phyloP scores from a whole-genome alignment of 1,140 invertebrate genomes.

The Phymorhynchus buccinoides region DNA sequence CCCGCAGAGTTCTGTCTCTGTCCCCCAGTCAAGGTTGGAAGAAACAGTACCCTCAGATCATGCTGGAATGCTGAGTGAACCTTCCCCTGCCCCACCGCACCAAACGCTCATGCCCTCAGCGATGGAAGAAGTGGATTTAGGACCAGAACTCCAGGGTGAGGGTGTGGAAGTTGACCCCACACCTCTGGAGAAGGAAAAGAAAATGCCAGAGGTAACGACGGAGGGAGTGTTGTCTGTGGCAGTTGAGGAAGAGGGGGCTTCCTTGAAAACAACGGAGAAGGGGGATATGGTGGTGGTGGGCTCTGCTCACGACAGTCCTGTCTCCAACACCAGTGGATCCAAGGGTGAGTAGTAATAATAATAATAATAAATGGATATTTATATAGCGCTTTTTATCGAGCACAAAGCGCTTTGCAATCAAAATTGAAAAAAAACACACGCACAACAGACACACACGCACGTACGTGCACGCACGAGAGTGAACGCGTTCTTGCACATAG shows the following conservation, averaged over 20 bases:
- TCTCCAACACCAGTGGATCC: slow-evolving; percentile 57
- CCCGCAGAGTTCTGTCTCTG: neutral
- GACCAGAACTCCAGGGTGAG: neutral
- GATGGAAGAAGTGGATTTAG: too few relatives aligned
- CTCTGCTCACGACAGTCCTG: slow-evolving; percentile 60
- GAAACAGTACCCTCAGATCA: neutral
- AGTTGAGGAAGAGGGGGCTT: slow-evolving; percentile 20
- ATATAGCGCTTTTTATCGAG: too few relatives aligned
- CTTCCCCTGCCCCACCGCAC: neutral
- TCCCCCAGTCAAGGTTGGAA: neutral
- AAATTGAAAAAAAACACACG: too few relatives aligned
- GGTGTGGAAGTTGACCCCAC: neutral
- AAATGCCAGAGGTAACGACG: neutral
- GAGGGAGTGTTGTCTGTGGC: neutral
- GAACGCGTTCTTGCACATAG: too few relatives aligned
- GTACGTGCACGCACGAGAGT: too few relatives aligned
- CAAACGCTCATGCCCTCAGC: neutral
- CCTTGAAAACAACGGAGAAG: slow-evolving; percentile 63
- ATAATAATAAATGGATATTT: too few relatives aligned
- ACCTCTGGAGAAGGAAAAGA: neutral
- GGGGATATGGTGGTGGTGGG: slow-evolving; percentile 70
- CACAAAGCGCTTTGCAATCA: too few relatives aligned
- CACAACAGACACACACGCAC: too few relatives aligned
- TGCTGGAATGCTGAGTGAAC: neutral
- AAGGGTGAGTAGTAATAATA: slow-evolving; percentile 55